These are phyloP conservation scores for Azorinus chamasolen DNA, from an alignment of 2,888 invertebrate species.

Conservation along the genomic window DNA sequence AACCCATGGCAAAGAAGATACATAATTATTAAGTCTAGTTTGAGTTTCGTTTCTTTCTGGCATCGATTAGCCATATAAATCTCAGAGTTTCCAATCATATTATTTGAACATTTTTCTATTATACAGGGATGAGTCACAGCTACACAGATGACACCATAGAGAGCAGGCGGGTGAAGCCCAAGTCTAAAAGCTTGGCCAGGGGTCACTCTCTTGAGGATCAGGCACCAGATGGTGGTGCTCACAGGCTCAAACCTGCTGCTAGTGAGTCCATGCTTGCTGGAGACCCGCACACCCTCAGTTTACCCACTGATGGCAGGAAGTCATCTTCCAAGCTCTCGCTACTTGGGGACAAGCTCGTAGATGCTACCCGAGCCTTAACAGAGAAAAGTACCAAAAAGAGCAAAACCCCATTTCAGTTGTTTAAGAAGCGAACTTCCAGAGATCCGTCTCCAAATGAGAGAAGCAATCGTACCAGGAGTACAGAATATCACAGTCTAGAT, in stretches of 20 bases:
- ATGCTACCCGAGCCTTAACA: conserved; percentile 64
- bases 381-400: conserved; percentile 70
- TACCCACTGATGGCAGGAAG: conserved; percentile 89
- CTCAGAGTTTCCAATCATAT: too few relatives aligned
- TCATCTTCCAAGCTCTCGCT: conserved; percentile 77
- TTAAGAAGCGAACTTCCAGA: conserved; percentile 87
- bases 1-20: too few relatives aligned
- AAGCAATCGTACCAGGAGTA: conserved; percentile 72
- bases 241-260: conserved; percentile 75
- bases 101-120: background rate
- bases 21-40: too few relatives aligned
- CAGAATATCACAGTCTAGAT: conserved; percentile 78
- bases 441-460: conserved; percentile 80
- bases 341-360: conserved; percentile 80
- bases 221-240: conserved; percentile 68
- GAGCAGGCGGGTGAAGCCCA: conserved; percentile 68
- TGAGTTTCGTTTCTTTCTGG: too few relatives aligned
- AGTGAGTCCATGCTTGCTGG: conserved; percentile 80
- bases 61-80: too few relatives aligned
- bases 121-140: conserved; percentile 92
- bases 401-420: conserved; percentile 95
- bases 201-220: conserved; percentile 86
- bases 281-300: conserved; percentile 87
- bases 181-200: conserved; percentile 71
- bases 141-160: conserved; percentile 92